Conservation (phyloP, 2,113 vertebrate species). For the Emydura subglobosa region DNA sequence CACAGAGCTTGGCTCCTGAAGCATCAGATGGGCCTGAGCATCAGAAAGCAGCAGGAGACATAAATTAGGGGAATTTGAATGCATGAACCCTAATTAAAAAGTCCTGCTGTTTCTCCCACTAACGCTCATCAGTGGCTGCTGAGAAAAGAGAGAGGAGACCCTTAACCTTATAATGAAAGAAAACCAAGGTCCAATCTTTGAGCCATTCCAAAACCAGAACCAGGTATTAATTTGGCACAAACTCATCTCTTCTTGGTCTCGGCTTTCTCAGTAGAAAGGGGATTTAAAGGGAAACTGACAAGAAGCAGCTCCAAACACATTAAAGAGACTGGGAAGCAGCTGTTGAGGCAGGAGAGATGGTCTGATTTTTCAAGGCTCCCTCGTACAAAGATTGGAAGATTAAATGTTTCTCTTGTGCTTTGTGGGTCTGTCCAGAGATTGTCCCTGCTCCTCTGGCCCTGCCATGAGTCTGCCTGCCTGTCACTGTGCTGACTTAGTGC, state of each 20-base stretch:
- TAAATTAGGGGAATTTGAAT: rapidly evolving
- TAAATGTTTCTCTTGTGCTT: background rate
- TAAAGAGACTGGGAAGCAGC: background rate
- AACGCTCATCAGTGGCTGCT: background rate
- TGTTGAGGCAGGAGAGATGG: background rate
- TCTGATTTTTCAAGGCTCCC: background rate
- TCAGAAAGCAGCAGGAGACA: background rate
- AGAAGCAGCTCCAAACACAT: background rate
- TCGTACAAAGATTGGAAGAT: background rate
- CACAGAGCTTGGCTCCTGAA: background rate
- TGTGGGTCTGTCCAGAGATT: background rate
- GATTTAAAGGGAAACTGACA: background rate
- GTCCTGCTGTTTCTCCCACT: background rate
- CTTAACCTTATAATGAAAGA: background rate
- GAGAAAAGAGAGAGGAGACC: background rate
- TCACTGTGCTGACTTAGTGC: background rate
- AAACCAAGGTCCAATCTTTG: background rate
- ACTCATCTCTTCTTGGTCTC: background rate
- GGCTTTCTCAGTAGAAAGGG: background rate
- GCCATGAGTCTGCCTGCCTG: rapidly evolving
- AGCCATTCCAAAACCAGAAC: background rate
- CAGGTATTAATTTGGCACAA: background rate
- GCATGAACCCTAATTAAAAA: background rate
- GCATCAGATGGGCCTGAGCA: rapidly evolving
- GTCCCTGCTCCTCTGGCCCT: background rate